These are phyloP conservation scores for Ispidina lecontei DNA, from an alignment of 2,797 vertebrate genomes.

Conservation along the genomic window DNA sequence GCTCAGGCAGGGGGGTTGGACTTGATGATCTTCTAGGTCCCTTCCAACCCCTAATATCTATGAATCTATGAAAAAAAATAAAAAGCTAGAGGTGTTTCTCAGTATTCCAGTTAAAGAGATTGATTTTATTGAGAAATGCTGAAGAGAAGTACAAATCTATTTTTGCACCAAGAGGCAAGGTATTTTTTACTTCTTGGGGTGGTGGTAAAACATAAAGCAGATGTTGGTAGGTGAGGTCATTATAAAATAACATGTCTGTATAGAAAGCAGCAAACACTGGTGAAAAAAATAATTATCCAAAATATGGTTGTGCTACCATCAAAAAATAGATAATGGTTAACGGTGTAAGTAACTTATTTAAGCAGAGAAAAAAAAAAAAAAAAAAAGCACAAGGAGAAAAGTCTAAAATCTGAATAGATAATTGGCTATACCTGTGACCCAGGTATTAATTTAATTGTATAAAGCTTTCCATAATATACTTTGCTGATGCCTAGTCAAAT, in stretches of 20 bases:
- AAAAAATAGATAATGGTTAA: neutral
- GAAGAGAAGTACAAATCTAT: neutral
- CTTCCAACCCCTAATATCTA: no score
- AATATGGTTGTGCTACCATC: neutral
- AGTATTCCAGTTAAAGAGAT: neutral
- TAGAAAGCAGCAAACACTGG: neutral
- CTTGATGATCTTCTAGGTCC: no score
- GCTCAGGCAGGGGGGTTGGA: no score
- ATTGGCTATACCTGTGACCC: neutral
- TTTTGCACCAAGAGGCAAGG: neutral
- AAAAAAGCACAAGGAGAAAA: neutral
- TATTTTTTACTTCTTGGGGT: neutral
- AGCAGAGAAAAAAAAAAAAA: neutral
- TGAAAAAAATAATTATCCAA: neutral
- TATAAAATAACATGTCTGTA: neutral
- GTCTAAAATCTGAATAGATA: neutral
- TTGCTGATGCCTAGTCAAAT: neutral
- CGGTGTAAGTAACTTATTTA: neutral
- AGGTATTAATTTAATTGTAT: neutral
- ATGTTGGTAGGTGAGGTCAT: neutral
- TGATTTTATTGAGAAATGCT: neutral
- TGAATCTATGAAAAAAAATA: neutral
- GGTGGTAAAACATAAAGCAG: neutral
- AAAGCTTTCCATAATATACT: neutral
- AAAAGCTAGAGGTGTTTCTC: neutral